Evolutionary conservation across 2,113 vertebrate genomes (phyloP).

Genomic region (Zeus faber): DNA sequence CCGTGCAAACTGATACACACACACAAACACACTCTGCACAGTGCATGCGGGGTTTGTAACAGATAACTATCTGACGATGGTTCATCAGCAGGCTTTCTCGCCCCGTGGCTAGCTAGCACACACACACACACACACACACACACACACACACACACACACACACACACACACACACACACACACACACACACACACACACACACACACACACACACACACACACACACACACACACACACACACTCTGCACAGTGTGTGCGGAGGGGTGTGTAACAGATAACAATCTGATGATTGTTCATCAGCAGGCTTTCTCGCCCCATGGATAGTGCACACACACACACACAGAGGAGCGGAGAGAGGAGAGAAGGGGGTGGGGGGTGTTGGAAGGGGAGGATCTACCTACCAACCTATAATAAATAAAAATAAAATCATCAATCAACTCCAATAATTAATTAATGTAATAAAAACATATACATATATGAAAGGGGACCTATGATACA

Average conservation of each 20-base stretch:
- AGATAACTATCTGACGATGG: constrained; percentile 27
- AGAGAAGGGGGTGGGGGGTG: no score
- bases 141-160: constrained; percentile 8
- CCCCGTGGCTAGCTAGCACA: constrained; percentile 11
- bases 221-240: constrained; percentile 10
- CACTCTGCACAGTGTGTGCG: background rate
- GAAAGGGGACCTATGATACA: no score
- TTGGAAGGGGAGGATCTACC: no score
- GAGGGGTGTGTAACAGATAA: constrained; percentile 6
- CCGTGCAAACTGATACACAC: constrained; percentile 4
- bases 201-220: constrained; percentile 10
- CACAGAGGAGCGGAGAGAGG: background rate
- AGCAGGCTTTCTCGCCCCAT: constrained; percentile 32
- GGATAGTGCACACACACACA: constrained; percentile 8
- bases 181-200: constrained; percentile 3
- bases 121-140: constrained; percentile 16
- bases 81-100: constrained; percentile 36
- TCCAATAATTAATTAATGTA: no score
- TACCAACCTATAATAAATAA: no score
- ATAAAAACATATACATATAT: no score
- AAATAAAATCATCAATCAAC: no score
- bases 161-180: constrained; percentile 11
- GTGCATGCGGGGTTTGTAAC: background rate
- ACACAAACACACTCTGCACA: constrained; percentile 4
- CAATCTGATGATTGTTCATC: constrained; percentile 31